phyloP scores from a whole-genome alignment of 2,113 vertebrate species.

The Nothoprocta pentlandii region DNA sequence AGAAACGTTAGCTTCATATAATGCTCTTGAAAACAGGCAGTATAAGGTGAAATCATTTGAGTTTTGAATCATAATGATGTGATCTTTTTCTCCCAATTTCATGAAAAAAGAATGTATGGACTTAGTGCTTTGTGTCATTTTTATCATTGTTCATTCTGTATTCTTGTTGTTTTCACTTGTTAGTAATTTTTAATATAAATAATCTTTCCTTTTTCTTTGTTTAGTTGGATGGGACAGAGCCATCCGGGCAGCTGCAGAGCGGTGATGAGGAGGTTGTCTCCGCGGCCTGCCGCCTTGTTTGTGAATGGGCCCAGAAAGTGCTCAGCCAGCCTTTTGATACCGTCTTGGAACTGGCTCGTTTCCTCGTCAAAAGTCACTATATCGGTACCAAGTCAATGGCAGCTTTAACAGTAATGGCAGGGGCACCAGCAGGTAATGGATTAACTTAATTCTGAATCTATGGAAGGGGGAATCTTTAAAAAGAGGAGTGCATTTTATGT shows the following conservation, averaged over 20 bases:
- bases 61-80: not conserved
- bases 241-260: slow-evolving; percentile 85
- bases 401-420: slow-evolving; percentile 94
- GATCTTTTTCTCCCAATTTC: not conserved
- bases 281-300: slow-evolving; percentile 95
- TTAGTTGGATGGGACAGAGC: slow-evolving; percentile 91
- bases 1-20: not conserved
- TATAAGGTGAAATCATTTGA: not conserved
- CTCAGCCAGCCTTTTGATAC: slow-evolving; percentile 96
- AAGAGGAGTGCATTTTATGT: not conserved
- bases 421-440: slow-evolving; percentile 88
- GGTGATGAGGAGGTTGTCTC: slow-evolving; percentile 93
- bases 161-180: not conserved
- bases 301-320: slow-evolving; percentile 99
- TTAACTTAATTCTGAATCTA: not conserved
- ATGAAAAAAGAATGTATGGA: not conserved
- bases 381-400: slow-evolving; percentile 97
- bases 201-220: slow-evolving; percentile 52
- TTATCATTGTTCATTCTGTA: not conserved
- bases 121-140: not conserved
- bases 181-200: not conserved
- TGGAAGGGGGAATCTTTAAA: not conserved
- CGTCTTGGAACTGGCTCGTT: slow-evolving; percentile 94
- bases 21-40: not conserved
- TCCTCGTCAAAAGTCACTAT: slow-evolving; percentile 97